A percentile compares a stretch with the other conserved stretches of the same genome.
Conservation (phyloP, 2,797 vertebrate species). For the Phaenicophaeus curvirostris region DNA sequence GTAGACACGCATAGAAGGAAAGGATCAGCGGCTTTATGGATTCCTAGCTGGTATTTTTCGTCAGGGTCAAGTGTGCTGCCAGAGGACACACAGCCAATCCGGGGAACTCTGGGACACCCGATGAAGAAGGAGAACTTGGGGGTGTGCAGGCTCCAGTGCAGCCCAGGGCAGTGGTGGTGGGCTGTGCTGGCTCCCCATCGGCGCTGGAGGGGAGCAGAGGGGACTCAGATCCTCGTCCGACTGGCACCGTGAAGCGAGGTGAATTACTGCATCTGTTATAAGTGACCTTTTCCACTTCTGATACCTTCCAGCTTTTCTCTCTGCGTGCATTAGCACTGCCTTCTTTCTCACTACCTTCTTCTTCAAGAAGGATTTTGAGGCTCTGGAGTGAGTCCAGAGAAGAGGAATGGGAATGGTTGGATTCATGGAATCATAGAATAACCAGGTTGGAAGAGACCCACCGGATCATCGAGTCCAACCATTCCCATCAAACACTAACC, state of each 20-base stretch:
- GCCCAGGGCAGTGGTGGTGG: neutral
- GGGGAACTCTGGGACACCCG: no score
- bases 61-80: neutral
- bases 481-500: no score
- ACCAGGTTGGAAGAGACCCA: no score
- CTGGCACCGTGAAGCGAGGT: neutral
- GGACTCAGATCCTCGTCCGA: neutral
- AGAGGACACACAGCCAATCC: neutral
- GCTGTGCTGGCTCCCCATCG: neutral
- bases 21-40: neutral
- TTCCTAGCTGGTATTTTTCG: neutral
- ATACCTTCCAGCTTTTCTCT: neutral
- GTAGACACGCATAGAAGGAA: neutral
- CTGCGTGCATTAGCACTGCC: neutral
- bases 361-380: no score
- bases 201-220: neutral
- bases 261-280: rapidly evolving
- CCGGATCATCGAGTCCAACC: no score
- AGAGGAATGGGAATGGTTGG: no score
- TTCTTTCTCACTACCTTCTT: no score
- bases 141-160: neutral
- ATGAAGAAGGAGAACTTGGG: neutral
- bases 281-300: neutral
- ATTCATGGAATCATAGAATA: no score
- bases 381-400: no score